A percentile compares a stretch with the other conserved stretches of the same genome.
Conservation (phyloP, 2,888 invertebrate genomes). For the Polydrusus cervinus region DNA sequence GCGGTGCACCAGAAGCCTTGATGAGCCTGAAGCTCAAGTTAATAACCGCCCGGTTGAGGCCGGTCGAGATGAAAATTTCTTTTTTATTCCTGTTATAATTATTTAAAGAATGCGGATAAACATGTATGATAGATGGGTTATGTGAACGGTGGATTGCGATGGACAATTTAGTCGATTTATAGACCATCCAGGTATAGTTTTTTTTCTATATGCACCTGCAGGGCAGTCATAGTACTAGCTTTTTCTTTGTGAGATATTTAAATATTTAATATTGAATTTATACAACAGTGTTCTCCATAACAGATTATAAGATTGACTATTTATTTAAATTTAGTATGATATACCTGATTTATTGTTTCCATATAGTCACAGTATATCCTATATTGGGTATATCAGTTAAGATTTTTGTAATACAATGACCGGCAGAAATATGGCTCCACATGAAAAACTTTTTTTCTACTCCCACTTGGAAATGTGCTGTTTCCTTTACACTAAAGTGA, state of each 20-base stretch:
- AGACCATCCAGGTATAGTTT: background rate
- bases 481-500: no score
- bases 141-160: background rate
- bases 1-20: slow-evolving; percentile 16
- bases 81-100: slow-evolving; percentile 21
- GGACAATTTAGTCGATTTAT: slow-evolving; percentile 9
- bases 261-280: background rate
- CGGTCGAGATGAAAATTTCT: slow-evolving; percentile 21
- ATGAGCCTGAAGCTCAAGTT: slow-evolving; percentile 4
- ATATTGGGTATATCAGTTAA: no score
- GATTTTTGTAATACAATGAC: no score
- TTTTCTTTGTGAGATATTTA: background rate
- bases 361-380: no score
- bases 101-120: slow-evolving; percentile 26
- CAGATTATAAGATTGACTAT: no score
- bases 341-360: no score
- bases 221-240: background rate
- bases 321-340: no score
- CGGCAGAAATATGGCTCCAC: no score
- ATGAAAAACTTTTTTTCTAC: no score
- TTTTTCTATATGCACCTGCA: background rate
- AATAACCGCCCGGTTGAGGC: slow-evolving; percentile 12
- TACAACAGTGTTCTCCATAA: no score
- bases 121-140: slow-evolving; percentile 2
- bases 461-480: no score